phyloP scores from a whole-genome alignment of 2,113 vertebrate genomes.

The Xenus cinereus region DNA sequence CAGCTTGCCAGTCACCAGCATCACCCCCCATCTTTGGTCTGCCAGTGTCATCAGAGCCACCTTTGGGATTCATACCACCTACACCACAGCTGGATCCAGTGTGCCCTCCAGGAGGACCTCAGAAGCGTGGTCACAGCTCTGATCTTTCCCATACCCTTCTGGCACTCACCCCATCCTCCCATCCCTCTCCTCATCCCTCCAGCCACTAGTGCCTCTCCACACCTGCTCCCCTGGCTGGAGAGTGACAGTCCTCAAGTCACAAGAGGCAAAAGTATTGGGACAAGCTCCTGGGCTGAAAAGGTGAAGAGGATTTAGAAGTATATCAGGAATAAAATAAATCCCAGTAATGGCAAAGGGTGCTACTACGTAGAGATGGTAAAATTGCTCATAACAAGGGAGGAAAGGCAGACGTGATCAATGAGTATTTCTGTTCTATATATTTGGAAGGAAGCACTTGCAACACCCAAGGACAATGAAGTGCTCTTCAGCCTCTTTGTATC shows the following conservation, averaged over 20 bases:
- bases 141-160: neutral
- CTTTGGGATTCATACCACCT: neutral
- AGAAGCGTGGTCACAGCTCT: neutral
- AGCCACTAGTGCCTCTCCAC: neutral
- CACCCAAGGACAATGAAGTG: neutral
- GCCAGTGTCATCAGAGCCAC: neutral
- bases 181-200: neutral
- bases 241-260: neutral
- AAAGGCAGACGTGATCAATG: neutral
- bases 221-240: neutral
- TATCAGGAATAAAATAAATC: neutral
- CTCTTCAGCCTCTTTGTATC: slow-evolving; percentile 8
- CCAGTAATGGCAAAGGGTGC: neutral
- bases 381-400: neutral
- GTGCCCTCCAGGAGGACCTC: neutral
- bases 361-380: neutral
- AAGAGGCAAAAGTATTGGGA: neutral
- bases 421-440: neutral
- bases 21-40: neutral
- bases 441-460: slow-evolving; percentile 5
- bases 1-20: neutral
- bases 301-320: neutral
- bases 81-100: neutral
- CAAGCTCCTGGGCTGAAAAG: neutral
- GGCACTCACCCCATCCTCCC: neutral